phyloP scores from a whole-genome alignment of 2,113 vertebrate genomes.

The Myrmecophaga tridactyla region DNA sequence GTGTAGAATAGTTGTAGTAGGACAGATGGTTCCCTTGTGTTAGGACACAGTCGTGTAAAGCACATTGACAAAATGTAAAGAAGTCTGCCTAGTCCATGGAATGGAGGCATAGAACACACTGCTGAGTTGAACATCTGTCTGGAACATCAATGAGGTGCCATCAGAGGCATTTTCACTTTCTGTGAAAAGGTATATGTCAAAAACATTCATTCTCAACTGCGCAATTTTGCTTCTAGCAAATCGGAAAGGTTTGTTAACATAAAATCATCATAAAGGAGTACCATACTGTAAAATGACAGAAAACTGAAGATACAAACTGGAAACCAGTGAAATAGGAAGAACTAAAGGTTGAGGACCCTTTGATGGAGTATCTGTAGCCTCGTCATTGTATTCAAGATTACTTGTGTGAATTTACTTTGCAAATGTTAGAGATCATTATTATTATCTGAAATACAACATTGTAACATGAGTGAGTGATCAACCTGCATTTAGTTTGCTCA shows the following conservation, averaged over 20 bases:
- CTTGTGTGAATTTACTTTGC: not conserved
- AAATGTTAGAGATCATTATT: not conserved
- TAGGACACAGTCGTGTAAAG: not conserved
- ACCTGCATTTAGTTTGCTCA: not conserved
- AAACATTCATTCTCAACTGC: not conserved
- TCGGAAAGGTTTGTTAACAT: not conserved
- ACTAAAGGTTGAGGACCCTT: not conserved
- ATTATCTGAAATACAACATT: not conserved
- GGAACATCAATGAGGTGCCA: not conserved
- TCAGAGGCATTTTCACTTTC: not conserved
- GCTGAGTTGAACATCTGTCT: not conserved
- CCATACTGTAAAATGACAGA: not conserved
- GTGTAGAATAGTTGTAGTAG: not conserved
- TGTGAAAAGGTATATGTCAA: not conserved
- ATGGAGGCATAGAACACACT: not conserved
- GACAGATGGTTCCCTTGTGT: not conserved
- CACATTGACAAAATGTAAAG: accelerated
- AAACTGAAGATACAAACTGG: not conserved
- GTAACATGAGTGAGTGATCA: not conserved
- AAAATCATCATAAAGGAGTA: not conserved
- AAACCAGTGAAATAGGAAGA: not conserved
- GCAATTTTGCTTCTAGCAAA: conserved; percentile 5
- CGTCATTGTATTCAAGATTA: not conserved
- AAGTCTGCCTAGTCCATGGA: not conserved
- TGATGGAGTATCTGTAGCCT: not conserved